These are phyloP conservation scores for Polydrusus cervinus DNA, from an alignment of 2,888 invertebrate species.

Conservation along the genomic window DNA sequence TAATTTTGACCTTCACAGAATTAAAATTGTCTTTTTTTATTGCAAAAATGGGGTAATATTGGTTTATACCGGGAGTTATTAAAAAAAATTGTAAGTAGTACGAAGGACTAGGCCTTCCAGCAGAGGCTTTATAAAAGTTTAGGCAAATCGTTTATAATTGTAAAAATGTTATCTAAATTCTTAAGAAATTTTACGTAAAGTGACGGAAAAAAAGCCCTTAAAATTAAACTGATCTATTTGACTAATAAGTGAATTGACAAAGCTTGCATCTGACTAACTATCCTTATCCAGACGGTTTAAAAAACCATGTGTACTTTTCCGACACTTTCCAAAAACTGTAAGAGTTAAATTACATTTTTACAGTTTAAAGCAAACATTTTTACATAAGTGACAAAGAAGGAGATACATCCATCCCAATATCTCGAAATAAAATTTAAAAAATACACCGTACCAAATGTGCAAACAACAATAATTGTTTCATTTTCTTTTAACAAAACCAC, in stretches of 20 bases:
- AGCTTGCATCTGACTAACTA: too few species aligned
- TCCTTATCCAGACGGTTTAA: too few species aligned
- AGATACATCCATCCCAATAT: too few species aligned
- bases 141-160: neutral
- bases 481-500: conserved; percentile 1
- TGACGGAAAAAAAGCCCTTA: too few species aligned
- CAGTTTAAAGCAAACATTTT: neutral
- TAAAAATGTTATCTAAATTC: neutral
- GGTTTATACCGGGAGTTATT: neutral
- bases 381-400: neutral
- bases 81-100: neutral
- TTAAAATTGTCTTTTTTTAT: conserved; percentile 22
- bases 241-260: too few species aligned
- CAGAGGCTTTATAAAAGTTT: neutral
- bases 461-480: neutral
- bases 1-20: conserved; percentile 6
- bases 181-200: too few species aligned
- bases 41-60: conserved; percentile 21
- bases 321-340: too few species aligned
- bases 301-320: too few species aligned
- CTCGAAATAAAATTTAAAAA: neutral
- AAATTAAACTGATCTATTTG: too few species aligned
- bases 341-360: too few species aligned
- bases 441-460: neutral
- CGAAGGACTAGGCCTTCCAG: neutral